Evolutionary conservation across 2,888 invertebrate species (phyloP), one percentile per base, ranked within the genome.

Genomic region (Salticus scenicus): DNA sequence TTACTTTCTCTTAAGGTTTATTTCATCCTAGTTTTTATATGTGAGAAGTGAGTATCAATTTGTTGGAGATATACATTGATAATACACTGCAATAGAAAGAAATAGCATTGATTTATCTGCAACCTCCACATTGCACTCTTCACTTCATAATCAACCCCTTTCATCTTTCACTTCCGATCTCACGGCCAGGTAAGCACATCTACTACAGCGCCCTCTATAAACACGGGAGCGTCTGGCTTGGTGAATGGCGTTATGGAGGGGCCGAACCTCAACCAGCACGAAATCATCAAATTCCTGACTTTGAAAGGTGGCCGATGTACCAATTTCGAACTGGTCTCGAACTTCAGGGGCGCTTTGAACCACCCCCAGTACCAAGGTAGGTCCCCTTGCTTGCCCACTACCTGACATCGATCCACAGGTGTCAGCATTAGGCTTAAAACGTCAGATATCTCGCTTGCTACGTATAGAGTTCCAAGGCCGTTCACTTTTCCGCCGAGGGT

Each of bases 291-390:
- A 69, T 85, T 85, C 57, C 67, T 85, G n/a, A 24, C 33, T 20
- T n/a, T 69, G 27, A 73, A 42, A 30, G 85, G 85, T 20, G 85
- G 85, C 47, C 69, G 85, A 42, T 79, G 79, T 37, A 85, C 85
- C 64, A 85, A 85, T 63, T 77, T 69, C 64, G 85, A 85, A 30
- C 75, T 85, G n/a, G 85, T 85, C 42, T 79, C 78, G 41, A 77
- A 85, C 64, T 85, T 85, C 71, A 74, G 75, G 33, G 73, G 42
- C 8, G 51, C 79, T 12, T 71, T 85, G 27, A 85, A 85, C 71
- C 71, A 85, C 69, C 85, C 85, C 66, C 57, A 47, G 8, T 67
- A 66, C 79, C 74, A 85, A 79, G 85, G 85, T 85, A 64, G 67
- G 84, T 0, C 28, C 30, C 30, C 17, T 14, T n/a, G n/a, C 47